Evolutionary conservation across 2,888 invertebrate genomes (phyloP), one percentile per base, ranked within the genome.

Genomic region (Cyclophora punctaria): DNA sequence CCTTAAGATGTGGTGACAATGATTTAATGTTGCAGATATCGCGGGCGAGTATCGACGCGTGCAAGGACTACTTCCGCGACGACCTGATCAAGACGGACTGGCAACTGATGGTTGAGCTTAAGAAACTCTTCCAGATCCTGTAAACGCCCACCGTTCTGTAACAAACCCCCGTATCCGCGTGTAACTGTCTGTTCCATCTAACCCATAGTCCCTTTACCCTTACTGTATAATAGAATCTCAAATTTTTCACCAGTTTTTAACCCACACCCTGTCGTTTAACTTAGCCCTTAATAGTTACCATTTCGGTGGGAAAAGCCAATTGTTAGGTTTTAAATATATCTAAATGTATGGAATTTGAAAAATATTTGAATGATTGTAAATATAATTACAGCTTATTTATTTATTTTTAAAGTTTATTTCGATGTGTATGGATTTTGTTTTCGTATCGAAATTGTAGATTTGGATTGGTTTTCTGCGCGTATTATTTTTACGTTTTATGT

Each of bases 11-110:
- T 47, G 37, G 43, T 47, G 44, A 53, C 34, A 48, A 44, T 44
- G 37, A 53, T 50, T 52, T 34, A 49, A 79, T 80, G 73, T 82
- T 80, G 5, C 92, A 98, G 98, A 98, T 99, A 73, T 95, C 96
- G 48, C 93, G 99, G 50, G 96, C 98, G 75, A 98, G 98, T 59
- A 99, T 99, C 76, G 99, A 99, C 86, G 98, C 98, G 5, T 98
- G 99, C 89, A 99, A 99, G 88, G 96, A 98, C 69, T 98, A 98
- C 89, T 99, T 99, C 93, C 92, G 99, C 58, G 98, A 98, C 67
- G 99, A 99, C 82, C 91, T 99, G 69, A 89, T 94, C 73, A 99
- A 98, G 89, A 93, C 95, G 62, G 99, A 99, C 81, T 99, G 99
- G 99, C 96, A 96, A 77, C 89, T 99, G 58, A 98, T 99, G 94